Base-by-base conservation (phyloP, 2,797 vertebrate species). In the Typhlichthys eigenmanni region DNA sequence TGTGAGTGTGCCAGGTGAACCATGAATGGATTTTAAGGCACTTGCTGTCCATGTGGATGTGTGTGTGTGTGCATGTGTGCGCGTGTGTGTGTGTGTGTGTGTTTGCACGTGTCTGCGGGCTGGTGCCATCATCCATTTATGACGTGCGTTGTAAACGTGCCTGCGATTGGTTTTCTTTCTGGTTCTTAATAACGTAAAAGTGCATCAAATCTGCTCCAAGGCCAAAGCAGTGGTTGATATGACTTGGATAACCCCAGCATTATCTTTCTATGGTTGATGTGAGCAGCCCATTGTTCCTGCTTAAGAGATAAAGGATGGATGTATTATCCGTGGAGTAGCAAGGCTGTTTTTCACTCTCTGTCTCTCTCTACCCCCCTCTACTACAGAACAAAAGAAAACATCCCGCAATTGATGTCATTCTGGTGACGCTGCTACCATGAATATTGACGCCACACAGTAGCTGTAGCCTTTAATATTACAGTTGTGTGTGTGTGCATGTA, bases 391-490 rank as follows among this genome's bases (percentile, higher is more conserved):
- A 58, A 1, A 62, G 5, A 53, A 38, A 24, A 24, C 17, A 11
- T 67, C 48, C 58, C 60, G 52, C 13, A 59, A 57, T 50, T 60
- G 69, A 76, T 69, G 68, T 80, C 55, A 65, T 34, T 14, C 24
- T 50, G 13, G 48, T 43, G 32, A 54, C 53, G 55, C 16, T 68
- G 38, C 47, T 60, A 51, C 16, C 13, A n/a, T 56, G 32, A 55
- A 56, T 50, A 34, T 34, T 55, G 52, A 72, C 56, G 17, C 64
- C 66, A 48, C 55, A 29, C 34, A 78, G 49, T 60, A 59, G 55
- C 11, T 3, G 1, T 12, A 13, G 12, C 59, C 70, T 55, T 75
- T 12, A 38, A 48, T 43, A 63, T 52, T 7, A 12, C 55, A 66
- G 51, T 19, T 66, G 8, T 34, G 2, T 34, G 17, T 13, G 5